Percentiles rank a stretch among this genome's conserved stretches.
These are phyloP conservation scores for Mactromeris polynyma DNA, from an alignment of 2,888 invertebrate genomes.

Conservation along the genomic window DNA sequence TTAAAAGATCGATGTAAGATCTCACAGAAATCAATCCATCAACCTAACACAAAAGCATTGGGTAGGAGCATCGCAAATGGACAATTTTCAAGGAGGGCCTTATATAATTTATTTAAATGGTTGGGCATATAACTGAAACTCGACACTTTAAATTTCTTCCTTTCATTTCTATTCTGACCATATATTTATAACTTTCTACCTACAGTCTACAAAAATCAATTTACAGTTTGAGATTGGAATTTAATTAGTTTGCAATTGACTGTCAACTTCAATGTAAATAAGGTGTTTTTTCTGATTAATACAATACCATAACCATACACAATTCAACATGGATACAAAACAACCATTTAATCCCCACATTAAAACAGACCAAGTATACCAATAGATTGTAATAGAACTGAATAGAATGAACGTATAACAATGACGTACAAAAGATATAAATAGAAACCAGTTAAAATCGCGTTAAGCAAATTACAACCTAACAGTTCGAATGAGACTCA, in stretches of 20 bases:
- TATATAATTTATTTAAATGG: too few species aligned
- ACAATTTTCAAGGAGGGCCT: too few species aligned
- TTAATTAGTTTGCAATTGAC: background rate
- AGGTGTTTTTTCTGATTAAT: background rate
- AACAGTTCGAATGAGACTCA: too few species aligned
- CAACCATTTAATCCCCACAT: background rate
- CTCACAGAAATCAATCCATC: too few species aligned
- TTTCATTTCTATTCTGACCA: background rate
- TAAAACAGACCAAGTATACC: background rate
- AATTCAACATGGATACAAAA: background rate
- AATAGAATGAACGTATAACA: too few species aligned
- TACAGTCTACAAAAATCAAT: background rate
- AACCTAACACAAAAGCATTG: too few species aligned
- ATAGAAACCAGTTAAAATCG: too few species aligned
- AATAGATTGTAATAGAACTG: too few species aligned
- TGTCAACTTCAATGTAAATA: background rate
- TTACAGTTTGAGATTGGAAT: background rate
- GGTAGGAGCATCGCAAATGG: too few species aligned
- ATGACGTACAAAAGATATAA: too few species aligned
- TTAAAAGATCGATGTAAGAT: too few species aligned
- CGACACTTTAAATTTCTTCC: background rate
- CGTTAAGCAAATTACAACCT: too few species aligned
- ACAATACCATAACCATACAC: background rate
- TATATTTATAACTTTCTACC: background rate
- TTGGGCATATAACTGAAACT: background rate